Evolutionary conservation across 2,888 invertebrate species (phyloP), one percentile per base, ranked within the genome.

Genomic region (Apamea monoglypha): DNA sequence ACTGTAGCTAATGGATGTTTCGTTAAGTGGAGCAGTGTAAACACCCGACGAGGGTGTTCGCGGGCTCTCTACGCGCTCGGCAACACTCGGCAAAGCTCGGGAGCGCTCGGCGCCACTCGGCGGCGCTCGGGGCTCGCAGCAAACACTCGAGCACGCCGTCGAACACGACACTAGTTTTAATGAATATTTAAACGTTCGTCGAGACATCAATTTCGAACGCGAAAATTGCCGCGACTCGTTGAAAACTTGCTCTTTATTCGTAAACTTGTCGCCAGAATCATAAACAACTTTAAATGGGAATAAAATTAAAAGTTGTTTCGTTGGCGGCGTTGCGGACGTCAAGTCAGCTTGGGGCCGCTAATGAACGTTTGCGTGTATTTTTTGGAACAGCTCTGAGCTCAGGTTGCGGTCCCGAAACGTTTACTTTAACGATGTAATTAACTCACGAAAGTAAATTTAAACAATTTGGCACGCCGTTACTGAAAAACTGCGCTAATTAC

Each of bases 221-320:
- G 76, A 84, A 89, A 88, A 83, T 77, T 67, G 36, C 69, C 44
- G 63, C 61, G 56, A 77, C 84, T 84, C 85, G 72, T 84, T 81
- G 82, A 76, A 81, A 89, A 89, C 84, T 91, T 90, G 68, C 78
- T 83, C 84, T 89, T 89, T 88, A 87, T 91, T 88, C 84, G 82
- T 79, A 74, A 88, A 89, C 86, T 89, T 88, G 86, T 89, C 87
- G 81, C 78, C 80, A 63, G 81, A 85, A 85, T 87, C 82, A 86
- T 90, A 89, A 90, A 90, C 85, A 89, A 91, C 74, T 92, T 91
- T 83, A 88, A 91, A 91, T 87, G 78, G 84, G 76, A 90, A 88
- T 90, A 73, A 89, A 90, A 88, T 86, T 71, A 87, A 86, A 91
- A 91, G 81, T 87, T 87, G 72, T 75, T 76, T 59, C 61, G 67